Percentiles rank a stretch among this genome's conserved stretches.
Evolutionary conservation across 1,140 invertebrate species (phyloP).

Genomic region (Catajapyx aquilonaris): DNA sequence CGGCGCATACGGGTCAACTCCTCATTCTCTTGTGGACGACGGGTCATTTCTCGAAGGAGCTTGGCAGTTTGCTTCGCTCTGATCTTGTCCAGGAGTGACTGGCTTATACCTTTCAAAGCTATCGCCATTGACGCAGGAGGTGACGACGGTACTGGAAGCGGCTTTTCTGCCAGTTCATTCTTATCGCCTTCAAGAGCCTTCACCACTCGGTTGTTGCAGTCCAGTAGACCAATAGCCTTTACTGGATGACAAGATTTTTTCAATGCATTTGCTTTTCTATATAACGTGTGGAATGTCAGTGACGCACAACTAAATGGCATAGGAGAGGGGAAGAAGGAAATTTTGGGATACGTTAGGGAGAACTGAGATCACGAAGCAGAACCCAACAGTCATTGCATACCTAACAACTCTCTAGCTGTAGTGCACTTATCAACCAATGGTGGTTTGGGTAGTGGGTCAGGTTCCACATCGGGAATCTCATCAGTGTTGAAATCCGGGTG

Average conservation of each 20-base stretch:
- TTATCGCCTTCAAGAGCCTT: slow-evolving; percentile 38
- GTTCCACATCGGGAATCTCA: slow-evolving; percentile 48
- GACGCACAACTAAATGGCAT: too few relatives aligned
- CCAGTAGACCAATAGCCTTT: slow-evolving; percentile 34
- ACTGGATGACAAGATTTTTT: not conserved
- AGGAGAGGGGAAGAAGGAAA: too few relatives aligned
- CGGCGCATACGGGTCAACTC: slow-evolving; percentile 46
- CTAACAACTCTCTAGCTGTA: slow-evolving; percentile 61
- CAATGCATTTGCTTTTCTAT: too few relatives aligned
- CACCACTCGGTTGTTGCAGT: slow-evolving; percentile 53
- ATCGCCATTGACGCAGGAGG: slow-evolving; percentile 22
- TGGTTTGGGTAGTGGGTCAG: slow-evolving; percentile 43
- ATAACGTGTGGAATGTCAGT: too few relatives aligned
- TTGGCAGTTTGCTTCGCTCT: slow-evolving; percentile 76
- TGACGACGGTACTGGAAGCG: slow-evolving; percentile 22
- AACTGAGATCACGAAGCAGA: too few relatives aligned
- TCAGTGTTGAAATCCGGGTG: slow-evolving; percentile 80
- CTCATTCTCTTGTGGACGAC: slow-evolving; percentile 49
- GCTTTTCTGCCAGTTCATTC: slow-evolving; percentile 8
- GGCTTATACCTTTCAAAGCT: slow-evolving; percentile 56
- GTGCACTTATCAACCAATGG: slow-evolving; percentile 43
- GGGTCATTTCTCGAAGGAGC: slow-evolving; percentile 57
- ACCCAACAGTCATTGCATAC: too few relatives aligned
- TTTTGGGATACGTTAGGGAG: too few relatives aligned
- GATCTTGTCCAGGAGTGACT: slow-evolving; percentile 64